phyloP scores from a whole-genome alignment of 2,888 invertebrate genomes.

The Marronus borbonicus region DNA sequence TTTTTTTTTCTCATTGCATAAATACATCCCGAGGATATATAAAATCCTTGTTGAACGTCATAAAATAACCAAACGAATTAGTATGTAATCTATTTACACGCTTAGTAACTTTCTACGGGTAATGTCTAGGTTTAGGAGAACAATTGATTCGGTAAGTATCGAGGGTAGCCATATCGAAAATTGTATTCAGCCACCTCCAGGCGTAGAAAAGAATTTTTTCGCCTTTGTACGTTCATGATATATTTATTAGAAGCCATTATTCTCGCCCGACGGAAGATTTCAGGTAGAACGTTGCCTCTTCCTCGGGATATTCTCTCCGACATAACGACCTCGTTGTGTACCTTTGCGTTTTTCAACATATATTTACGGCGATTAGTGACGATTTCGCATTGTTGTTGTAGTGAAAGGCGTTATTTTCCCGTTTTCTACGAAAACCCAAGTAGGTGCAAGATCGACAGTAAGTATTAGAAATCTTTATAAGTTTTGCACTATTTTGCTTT shows the following conservation, averaged over 20 bases:
- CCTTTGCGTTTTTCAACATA: slow-evolving; percentile 44
- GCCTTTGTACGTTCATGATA: slow-evolving; percentile 59
- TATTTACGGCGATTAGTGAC: slow-evolving; percentile 45
- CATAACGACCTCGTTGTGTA: slow-evolving; percentile 39
- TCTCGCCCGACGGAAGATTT: slow-evolving; percentile 50
- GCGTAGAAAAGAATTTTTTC: slow-evolving; percentile 59
- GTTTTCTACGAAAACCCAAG: slow-evolving; percentile 36
- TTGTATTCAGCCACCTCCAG: slow-evolving; percentile 53
- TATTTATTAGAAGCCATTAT: slow-evolving; percentile 58
- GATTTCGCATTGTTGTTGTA: slow-evolving; percentile 37
- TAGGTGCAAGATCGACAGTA: slow-evolving; percentile 3
- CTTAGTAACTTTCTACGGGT: slow-evolving; percentile 52
- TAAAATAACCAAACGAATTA: slow-evolving; percentile 59
- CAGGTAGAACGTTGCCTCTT: slow-evolving; percentile 48
- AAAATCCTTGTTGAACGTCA: slow-evolving; percentile 49
- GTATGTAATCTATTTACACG: slow-evolving; percentile 61
- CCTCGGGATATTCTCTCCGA: slow-evolving; percentile 32
- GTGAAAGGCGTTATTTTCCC: slow-evolving; percentile 36
- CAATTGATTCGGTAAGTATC: slow-evolving; percentile 51
- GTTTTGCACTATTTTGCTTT: neutral
- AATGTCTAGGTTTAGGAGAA: slow-evolving; percentile 46
- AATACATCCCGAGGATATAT: slow-evolving; percentile 36
- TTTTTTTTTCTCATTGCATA: neutral
- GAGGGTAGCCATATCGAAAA: slow-evolving; percentile 55
- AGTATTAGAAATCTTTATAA: neutral